A percentile compares a stretch with the other conserved stretches of the same genome.
These are phyloP conservation scores for Lathronympha strigana DNA, from an alignment of 2,888 invertebrate genomes.

Conservation along the genomic window DNA sequence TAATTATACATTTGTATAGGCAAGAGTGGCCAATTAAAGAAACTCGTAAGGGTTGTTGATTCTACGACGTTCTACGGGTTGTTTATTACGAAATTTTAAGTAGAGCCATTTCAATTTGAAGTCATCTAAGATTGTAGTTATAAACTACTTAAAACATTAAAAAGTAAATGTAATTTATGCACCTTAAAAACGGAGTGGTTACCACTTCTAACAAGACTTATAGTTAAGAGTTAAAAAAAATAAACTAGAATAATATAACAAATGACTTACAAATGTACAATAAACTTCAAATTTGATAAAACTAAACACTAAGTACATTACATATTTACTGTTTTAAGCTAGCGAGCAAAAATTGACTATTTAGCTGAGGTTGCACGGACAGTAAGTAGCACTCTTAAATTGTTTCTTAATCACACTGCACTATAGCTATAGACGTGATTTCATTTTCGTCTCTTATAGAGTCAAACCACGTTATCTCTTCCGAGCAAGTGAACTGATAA, in stretches of 20 bases:
- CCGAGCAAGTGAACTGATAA: no score
- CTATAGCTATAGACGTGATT: not conserved
- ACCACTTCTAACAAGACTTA: constrained; percentile 23
- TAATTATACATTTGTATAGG: constrained; percentile 28
- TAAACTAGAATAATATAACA: constrained; percentile 27
- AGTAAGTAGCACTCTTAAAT: not conserved
- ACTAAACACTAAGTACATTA: constrained; percentile 30
- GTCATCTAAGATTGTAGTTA: not conserved
- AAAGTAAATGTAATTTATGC: not conserved
- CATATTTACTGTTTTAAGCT: constrained; percentile 42
- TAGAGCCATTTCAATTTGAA: constrained; percentile 26
- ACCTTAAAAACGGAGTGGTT: not conserved
- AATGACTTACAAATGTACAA: constrained; percentile 18
- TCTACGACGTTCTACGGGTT: not conserved
- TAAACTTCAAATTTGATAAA: constrained; percentile 18
- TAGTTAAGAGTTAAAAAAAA: constrained; percentile 28
- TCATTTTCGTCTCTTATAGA: no score
- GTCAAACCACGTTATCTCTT: no score
- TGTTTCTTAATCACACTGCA: not conserved
- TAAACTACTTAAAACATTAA: not conserved
- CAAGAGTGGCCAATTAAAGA: constrained; percentile 16
- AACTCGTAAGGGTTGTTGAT: not conserved
- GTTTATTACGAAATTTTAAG: not conserved
- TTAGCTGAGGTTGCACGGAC: constrained; percentile 48
- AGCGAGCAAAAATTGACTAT: constrained; percentile 50